Percentiles rank a stretch among this genome's conserved stretches.
Evolutionary conservation across 2,888 invertebrate species (phyloP).

Genomic region (Stenurella melanura): DNA sequence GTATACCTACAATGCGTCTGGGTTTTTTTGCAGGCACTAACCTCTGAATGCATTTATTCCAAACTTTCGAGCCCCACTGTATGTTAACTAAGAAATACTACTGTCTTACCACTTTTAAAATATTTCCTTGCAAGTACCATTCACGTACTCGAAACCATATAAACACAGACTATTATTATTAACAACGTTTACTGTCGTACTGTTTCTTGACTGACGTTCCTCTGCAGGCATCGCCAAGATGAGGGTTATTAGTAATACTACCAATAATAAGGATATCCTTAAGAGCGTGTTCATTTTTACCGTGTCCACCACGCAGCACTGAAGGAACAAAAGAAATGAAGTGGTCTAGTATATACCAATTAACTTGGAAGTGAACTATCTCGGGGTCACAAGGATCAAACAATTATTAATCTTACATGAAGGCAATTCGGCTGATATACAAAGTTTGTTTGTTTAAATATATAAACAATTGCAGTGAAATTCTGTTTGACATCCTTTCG

Average conservation of each 20-base stretch:
- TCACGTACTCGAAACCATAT: conserved; percentile 32
- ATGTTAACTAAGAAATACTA: not conserved
- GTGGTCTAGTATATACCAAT: conserved; percentile 40
- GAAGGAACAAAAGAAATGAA: conserved; percentile 43
- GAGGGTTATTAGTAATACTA: conserved; percentile 9
- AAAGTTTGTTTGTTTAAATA: conserved; percentile 36
- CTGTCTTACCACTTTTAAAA: conserved; percentile 30
- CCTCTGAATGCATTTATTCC: no score
- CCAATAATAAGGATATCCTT: conserved; percentile 27
- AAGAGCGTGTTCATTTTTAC: conserved; percentile 19
- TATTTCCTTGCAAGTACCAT: conserved; percentile 29
- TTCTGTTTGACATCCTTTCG: conserved; percentile 25
- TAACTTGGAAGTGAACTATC: conserved; percentile 40
- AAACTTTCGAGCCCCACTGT: no score
- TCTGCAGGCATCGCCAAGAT: conserved; percentile 16
- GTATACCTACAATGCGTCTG: no score
- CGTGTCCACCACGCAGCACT: conserved; percentile 14
- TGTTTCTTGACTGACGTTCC: conserved; percentile 9
- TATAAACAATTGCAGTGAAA: conserved; percentile 37
- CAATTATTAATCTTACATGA: conserved; percentile 33
- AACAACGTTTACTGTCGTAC: not conserved
- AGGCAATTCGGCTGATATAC: conserved; percentile 37
- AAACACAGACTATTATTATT: conserved; percentile 33
- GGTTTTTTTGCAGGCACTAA: no score
- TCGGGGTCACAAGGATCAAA: conserved; percentile 36